Percentiles rank a stretch among this genome's conserved stretches.
Conservation (phyloP, 2,888 invertebrate species). For the Tethea ocularis region DNA sequence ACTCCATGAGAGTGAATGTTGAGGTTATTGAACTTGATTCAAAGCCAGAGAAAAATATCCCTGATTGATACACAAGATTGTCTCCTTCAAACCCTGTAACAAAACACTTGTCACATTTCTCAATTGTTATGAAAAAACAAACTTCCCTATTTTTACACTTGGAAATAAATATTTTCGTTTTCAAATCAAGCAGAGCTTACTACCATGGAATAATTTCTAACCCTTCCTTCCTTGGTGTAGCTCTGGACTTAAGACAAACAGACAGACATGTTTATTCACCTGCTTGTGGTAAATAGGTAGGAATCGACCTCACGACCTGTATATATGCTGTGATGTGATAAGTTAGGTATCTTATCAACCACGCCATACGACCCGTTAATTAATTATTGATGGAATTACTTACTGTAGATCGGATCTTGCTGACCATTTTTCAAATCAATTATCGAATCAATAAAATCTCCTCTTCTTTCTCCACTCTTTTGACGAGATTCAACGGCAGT, state of each 20-base stretch:
- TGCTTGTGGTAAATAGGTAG: too few relatives aligned
- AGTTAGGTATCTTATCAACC: too few relatives aligned
- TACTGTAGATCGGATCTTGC: conserved; percentile 35
- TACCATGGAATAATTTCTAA: too few relatives aligned
- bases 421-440: conserved; percentile 33
- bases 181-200: too few relatives aligned
- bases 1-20: conserved; percentile 36
- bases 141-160: too few relatives aligned
- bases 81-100: conserved; percentile 36
- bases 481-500: conserved; percentile 28
- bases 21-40: conserved; percentile 35
- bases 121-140: not conserved
- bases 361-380: too few relatives aligned
- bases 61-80: conserved; percentile 35
- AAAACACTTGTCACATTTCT: not conserved
- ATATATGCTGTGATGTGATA: too few relatives aligned
- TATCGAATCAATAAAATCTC: conserved; percentile 37
- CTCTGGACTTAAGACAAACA: too few relatives aligned
- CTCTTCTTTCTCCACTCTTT: conserved; percentile 26
- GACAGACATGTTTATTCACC: too few relatives aligned
- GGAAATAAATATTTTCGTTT: too few relatives aligned
- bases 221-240: too few relatives aligned
- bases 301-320: too few relatives aligned
- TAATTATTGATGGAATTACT: conserved; percentile 14
- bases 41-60: conserved; percentile 40